Percentiles rank a stretch among this genome's conserved stretches.
These are phyloP conservation scores for Discoglossus pictus DNA, from an alignment of 2,797 vertebrate species.

Conservation along the genomic window DNA sequence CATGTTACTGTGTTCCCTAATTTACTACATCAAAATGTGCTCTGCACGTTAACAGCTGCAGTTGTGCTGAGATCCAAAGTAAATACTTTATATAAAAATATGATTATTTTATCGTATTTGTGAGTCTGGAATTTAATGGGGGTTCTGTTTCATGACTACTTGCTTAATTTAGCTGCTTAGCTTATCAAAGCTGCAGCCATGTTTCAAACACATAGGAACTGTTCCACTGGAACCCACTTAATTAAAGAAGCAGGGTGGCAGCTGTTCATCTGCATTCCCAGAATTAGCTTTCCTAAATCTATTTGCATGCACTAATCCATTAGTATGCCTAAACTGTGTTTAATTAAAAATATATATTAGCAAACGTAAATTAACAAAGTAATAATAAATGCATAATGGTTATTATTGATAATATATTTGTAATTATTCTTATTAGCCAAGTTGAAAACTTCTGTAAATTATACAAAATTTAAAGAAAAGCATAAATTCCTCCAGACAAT, in stretches of 20 bases:
- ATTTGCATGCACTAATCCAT: constrained; percentile 45
- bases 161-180: constrained; percentile 41
- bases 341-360: constrained; percentile 34
- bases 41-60: constrained; percentile 11
- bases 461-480: background rate
- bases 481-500: background rate
- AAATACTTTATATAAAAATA: no score
- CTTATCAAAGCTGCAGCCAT: constrained; percentile 45
- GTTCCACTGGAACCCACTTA: constrained; percentile 46
- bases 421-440: constrained; percentile 29
- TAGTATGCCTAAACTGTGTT: constrained; percentile 35
- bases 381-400: constrained; percentile 27
- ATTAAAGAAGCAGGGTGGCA: constrained; percentile 46
- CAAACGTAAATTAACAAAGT: constrained; percentile 34
- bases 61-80: no score
- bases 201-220: constrained; percentile 32
- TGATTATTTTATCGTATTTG: no score
- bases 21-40: no score
- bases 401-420: constrained; percentile 27
- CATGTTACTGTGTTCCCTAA: no score
- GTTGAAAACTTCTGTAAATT: constrained; percentile 1
- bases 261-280: constrained; percentile 43
- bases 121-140: no score
- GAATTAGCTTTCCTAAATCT: constrained; percentile 26
- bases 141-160: constrained; percentile 45